Percentiles rank a stretch among this genome's conserved stretches.
Conservation (phyloP, 2,797 vertebrate species). For the Chaunax sp. region DNA sequence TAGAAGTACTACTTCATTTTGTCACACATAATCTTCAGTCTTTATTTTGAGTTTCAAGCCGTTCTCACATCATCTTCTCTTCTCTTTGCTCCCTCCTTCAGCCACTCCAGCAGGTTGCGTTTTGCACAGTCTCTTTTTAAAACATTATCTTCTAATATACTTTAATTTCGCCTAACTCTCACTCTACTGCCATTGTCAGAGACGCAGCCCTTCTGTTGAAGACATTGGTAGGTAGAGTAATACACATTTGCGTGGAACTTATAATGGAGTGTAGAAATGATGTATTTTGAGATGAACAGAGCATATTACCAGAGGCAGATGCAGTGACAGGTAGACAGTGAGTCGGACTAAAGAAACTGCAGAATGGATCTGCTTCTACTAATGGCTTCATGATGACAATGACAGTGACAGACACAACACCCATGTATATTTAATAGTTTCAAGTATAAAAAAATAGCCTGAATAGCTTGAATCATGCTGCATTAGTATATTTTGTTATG, state of each 20-base stretch:
- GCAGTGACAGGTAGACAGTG: constrained; percentile 32
- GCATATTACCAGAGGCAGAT: constrained; percentile 32
- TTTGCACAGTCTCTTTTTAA: too few relatives aligned
- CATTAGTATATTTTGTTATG: not conserved
- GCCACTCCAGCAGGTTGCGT: too few relatives aligned
- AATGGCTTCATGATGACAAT: constrained; percentile 27
- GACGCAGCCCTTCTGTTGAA: constrained; percentile 44
- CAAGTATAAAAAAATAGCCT: too few relatives aligned
- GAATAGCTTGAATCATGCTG: too few relatives aligned
- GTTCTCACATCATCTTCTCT: too few relatives aligned
- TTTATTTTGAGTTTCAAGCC: too few relatives aligned
- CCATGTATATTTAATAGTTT: not conserved
- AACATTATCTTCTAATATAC: not conserved
- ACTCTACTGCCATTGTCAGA: constrained; percentile 38
- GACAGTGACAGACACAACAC: not conserved
- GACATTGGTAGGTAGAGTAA: constrained; percentile 35
- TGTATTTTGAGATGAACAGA: constrained; percentile 53
- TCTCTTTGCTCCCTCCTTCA: too few relatives aligned
- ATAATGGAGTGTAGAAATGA: constrained; percentile 47
- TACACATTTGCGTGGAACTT: constrained; percentile 39
- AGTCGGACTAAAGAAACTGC: constrained; percentile 49
- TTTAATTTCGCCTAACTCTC: not conserved
- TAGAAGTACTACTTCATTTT: too few relatives aligned
- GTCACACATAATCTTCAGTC: too few relatives aligned
- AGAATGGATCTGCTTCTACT: constrained; percentile 26